Evolutionary conservation across 1,140 invertebrate species (phyloP), one percentile per base, ranked within the genome.

Genomic region (Drosophila orena): DNA sequence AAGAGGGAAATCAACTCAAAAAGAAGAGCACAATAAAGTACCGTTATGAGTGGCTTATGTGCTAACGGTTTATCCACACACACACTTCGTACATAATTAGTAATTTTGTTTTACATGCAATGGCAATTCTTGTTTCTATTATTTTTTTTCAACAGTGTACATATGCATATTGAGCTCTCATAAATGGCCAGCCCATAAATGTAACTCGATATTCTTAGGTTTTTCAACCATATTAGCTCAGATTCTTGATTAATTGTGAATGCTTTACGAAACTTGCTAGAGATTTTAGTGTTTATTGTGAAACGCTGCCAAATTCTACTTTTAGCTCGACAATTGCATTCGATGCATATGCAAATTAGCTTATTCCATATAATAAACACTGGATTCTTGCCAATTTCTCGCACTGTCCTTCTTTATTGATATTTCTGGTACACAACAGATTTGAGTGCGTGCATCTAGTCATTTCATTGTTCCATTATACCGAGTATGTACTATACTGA

Each of bases 281-380:
- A 7, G 20, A 14, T 22, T 22, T 46, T 12, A 14, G 17, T 14
- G 12, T 12, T 10, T 24, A 3, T n/a, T 27, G 22, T 47, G 6
- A 47, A 27, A 24, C 44, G 12, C n/a, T 47, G 44, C 44, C 44
- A 47, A 47, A 24, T 24, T 47, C 44, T 47, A 47, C 22, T 47
- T 47, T 47, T 47, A 47, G 44, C 44, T n/a, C 2, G 24, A 27
- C 22, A 44, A 44, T 20, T 44, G 42, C 42, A 44, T 44, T 44
- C 10, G 1, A 20, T 20, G 11, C 17, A 44, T 20, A 47, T 27
- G 44, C 4, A 47, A 47, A 47, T 27, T 47, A 4, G 7, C 22
- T 47, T 6, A 47, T 24, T 27, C 14, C 22, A n/a, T n/a, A 27
- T 8, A 7, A 24, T 47, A 22, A 20, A 15, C 4, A 44, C 43